Base-by-base conservation (phyloP, 2,797 vertebrate genomes). In the Danio choprae region DNA sequence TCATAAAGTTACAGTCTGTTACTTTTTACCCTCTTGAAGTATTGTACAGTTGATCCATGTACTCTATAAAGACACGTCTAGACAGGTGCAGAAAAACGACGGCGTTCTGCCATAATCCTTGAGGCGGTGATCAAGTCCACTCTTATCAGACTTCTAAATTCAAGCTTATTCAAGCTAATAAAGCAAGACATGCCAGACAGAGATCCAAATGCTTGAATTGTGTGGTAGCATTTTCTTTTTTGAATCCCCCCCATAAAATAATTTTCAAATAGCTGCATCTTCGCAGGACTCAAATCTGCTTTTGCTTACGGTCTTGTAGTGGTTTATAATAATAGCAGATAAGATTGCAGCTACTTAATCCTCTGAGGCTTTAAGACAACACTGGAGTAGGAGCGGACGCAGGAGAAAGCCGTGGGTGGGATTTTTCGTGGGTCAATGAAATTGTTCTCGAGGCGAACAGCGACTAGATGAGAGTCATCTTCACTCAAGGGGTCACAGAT, bases 371-470 rank as follows among this genome's bases (percentile, higher is more conserved):
- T 97, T 87, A 98, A 87, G 87, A 98, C 88, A 62, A 98, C 89
- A 16, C 95, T 96, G 46, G 96, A 97, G 16, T 97, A 95, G 36
- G 96, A 94, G 74, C 94, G 92, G 41, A 98, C 95, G 58, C 98
- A 99, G 63, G 96, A 94, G 88, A 99, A 99, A 7, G 95, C 93
- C 0, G 91, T 89, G 0, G 94, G 92, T 5, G 97, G 95, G 53
- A 98, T 87, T 81, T 95, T 94, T 80, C 94, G 89, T 1, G 92
- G 92, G 82, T 95, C 95, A 16, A 99, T 95, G 15, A 94, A 94
- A 91, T 99, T 99, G 89, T 98, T 94, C 83, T 99, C 98, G 67
- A 99, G 94, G 84, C 97, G 96, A 88, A 99, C 83, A 0, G 95
- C 93, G 86, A 97, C 95, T 71, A 99, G 69, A 36, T 84, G 93